Conservation (phyloP, 1,140 invertebrate genomes). For the Cherax quadricarinatus region DNA sequence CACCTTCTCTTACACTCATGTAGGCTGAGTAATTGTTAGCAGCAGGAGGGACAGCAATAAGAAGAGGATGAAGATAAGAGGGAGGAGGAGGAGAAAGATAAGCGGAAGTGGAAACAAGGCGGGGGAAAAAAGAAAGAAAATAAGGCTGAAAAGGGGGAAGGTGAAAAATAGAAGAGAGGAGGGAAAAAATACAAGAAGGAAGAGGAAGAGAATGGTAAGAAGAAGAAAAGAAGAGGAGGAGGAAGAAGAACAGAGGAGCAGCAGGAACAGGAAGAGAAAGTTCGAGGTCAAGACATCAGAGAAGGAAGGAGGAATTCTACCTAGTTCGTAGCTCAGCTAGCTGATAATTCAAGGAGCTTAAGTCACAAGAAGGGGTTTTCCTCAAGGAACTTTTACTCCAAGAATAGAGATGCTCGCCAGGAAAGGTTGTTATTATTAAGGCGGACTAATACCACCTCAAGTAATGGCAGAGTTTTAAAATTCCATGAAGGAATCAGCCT, state of each 20-base stretch:
- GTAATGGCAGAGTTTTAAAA: too few species aligned
- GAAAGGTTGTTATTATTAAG: too few species aligned
- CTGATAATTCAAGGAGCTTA: too few species aligned
- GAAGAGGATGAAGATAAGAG: not conserved
- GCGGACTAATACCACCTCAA: too few species aligned
- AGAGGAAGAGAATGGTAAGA: not conserved
- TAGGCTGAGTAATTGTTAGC: not conserved
- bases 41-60: not conserved
- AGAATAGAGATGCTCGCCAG: too few species aligned
- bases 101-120: not conserved
- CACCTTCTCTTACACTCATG: not conserved
- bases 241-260: not conserved
- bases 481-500: too few species aligned
- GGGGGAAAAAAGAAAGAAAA: not conserved
- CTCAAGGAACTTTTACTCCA: too few species aligned
- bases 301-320: not conserved
- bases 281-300: not conserved
- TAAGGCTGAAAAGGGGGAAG: not conserved
- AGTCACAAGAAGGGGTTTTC: too few species aligned
- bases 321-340: too few species aligned
- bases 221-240: not conserved
- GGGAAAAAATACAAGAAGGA: too few species aligned
- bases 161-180: not conserved
- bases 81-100: conserved; percentile 2
- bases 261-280: not conserved